These are phyloP conservation scores for Corvus moneduloides DNA, from an alignment of 2,113 vertebrate species.

Conservation along the genomic window DNA sequence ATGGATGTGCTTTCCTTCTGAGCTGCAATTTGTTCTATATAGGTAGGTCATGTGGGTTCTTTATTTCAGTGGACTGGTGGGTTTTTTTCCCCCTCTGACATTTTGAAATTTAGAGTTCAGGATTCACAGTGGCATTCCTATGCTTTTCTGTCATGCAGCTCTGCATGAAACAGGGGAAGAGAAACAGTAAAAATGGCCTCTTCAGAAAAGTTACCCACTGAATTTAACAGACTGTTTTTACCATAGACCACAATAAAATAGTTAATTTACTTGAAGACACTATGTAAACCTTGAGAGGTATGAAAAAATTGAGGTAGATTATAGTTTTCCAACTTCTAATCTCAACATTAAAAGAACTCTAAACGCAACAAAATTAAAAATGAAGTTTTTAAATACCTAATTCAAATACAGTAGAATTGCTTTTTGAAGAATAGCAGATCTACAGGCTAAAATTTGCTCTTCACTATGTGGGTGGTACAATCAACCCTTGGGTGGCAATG, in stretches of 20 bases:
- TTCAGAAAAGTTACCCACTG: not conserved
- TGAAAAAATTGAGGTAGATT: not conserved
- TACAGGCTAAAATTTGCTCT: not conserved
- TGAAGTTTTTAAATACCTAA: not conserved
- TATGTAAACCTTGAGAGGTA: not conserved
- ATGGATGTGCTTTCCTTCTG: not conserved
- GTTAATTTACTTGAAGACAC: not conserved
- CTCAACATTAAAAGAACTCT: not conserved
- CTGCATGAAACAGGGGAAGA: not conserved
- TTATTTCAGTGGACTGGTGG: not conserved
- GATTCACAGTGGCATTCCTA: not conserved
- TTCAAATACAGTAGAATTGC: not conserved
- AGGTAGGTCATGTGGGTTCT: not conserved
- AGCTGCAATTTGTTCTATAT: not conserved
- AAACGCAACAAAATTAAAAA: not conserved
- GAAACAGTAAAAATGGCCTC: not conserved
- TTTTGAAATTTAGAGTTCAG: not conserved
- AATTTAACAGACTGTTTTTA: not conserved
- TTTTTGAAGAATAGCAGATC: not conserved
- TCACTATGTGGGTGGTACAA: not conserved
- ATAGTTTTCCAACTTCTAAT: not conserved
- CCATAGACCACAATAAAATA: not conserved
- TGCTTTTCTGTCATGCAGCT: not conserved
- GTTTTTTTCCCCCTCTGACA: not conserved
- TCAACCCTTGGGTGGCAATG: not conserved